Base-by-base conservation (phyloP, 53 echinoderm and acorn worm species). In the Holothuria scabra region DNA sequence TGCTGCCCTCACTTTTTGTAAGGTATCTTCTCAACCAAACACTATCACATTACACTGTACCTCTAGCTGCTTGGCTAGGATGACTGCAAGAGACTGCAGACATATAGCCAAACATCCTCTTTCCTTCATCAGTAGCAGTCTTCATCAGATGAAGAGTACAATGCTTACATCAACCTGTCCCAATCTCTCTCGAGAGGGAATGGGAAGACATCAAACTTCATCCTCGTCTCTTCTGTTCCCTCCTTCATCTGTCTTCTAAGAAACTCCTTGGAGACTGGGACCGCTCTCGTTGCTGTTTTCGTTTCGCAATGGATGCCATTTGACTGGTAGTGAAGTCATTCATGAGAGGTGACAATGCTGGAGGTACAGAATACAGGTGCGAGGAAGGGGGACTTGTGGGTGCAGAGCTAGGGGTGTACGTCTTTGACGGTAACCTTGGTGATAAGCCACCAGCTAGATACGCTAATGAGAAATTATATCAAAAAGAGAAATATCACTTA, bases 301-400 rank as follows among this genome's bases (percentile, higher is more conserved):
- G 85, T 30, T 84, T 88, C 9, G 94, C 94, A 56, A 94, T 91
- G 71, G 94, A 91, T 28, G 94, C 94, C 58, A 91, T 76, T 64
- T 94, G 94, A 34, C 71, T 82, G 34, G 91, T 87, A 76, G 91
- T 86, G 85, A 94, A 94, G 71, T 94, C 94, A 65, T 94, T 90
- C 64, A 91, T 75, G 37, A 94, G 89, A 26, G 94, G 94, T 22
- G 89, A 85, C 20, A 94, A 85, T 22, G 94, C 94, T 10, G 91
- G 87, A 11, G 94, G 94, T 34, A 94, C 94, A 1, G 94, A 94
- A 85, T 94, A 94, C 87, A 87, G 84, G 74, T 84, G 72, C 1
- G 60, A 25, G 37, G 85, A 28, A 29, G 82, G 71, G 14, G 83
- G 84, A 4, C 84, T 84, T 0, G 85, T 85, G 10, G 82, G 84